Base-by-base conservation (phyloP, 1,140 invertebrate genomes). In the Bombus turneri region DNA sequence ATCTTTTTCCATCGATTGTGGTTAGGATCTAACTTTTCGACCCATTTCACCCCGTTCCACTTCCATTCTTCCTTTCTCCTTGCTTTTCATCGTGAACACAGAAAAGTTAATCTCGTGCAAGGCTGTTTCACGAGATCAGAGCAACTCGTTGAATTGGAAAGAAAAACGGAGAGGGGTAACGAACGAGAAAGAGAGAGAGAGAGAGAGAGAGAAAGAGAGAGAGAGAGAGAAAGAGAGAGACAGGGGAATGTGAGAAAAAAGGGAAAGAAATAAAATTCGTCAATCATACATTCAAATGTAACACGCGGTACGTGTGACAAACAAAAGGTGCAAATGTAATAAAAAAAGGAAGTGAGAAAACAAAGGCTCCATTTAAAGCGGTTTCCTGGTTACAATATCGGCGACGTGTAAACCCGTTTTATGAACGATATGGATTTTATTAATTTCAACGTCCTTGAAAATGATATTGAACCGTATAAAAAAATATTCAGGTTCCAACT, bases 271-370 rank as follows among this genome's bases (percentile, higher is more conserved):
- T 39, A 53, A 39, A 59, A 47, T 72, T 80, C 31, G 28, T 31
- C 77, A 73, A 85, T 80, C 76, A 64, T 80, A 80, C 71, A 79
- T 79, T 79, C 53, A 47, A 84, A 79, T 66, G 53, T 37, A 72
- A 39, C 28, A n/a, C 15, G 62, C 64, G 47, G 10, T 13, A 15
- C 25, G 12, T 34, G 25, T 47, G 66, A 62, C 37, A 53, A 31
- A 72, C 72, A 25, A 39, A 2, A 13, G 59, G 3, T 43, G 31
- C 39, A 22, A 41, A 31, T 73, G 18, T 10, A 1, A 41, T 41
- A 78, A 71, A 83, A 83, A 68, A 22, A 43, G n/a, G 3, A 12
- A 47, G 22, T 10, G 66, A 39, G 41, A 68, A 83, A 79, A 79
- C 13, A 84, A 43, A 72, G n/a, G 28, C 31, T 68, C 22, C 39